Conservation (phyloP, 2,888 invertebrate species). For the Panopea generosa region DNA sequence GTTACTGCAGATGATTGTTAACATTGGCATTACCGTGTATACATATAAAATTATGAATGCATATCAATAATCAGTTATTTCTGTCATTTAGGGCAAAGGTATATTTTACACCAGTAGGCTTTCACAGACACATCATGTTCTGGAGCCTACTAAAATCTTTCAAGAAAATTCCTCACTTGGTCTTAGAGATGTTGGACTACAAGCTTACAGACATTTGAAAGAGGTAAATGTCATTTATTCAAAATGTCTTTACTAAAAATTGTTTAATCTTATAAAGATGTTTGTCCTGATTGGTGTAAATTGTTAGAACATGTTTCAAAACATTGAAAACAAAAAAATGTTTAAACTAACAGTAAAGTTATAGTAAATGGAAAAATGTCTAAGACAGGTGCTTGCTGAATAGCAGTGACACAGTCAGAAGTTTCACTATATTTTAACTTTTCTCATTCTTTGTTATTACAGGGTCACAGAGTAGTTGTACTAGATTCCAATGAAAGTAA, state of each 20-base stretch:
- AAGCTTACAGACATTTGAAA: constrained; percentile 49
- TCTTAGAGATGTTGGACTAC: constrained; percentile 62
- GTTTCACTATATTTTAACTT: too few species aligned
- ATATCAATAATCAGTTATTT: neutral
- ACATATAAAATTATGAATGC: constrained; percentile 9
- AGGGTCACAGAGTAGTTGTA: constrained; percentile 65
- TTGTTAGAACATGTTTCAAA: too few species aligned
- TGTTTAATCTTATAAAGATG: too few species aligned
- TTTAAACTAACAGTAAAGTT: too few species aligned
- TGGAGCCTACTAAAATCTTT: constrained; percentile 60
- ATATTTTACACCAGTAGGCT: constrained; percentile 27
- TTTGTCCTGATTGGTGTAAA: too few species aligned
- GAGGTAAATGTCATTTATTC: constrained; percentile 38
- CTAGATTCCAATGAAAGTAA: constrained; percentile 57
- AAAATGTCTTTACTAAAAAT: too few species aligned
- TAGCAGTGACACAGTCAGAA: too few species aligned
- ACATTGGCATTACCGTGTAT: too few species aligned
- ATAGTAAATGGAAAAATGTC: too few species aligned
- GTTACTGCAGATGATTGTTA: too few species aligned
- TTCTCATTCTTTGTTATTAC: constrained; percentile 11
- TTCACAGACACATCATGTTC: constrained; percentile 17
- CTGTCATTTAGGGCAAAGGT: constrained; percentile 41
- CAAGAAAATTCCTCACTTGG: constrained; percentile 56
- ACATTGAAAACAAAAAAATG: too few species aligned
- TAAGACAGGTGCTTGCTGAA: too few species aligned